Evolutionary conservation across 2,797 vertebrate genomes (phyloP).

Genomic region (Iguana delicatissima): DNA sequence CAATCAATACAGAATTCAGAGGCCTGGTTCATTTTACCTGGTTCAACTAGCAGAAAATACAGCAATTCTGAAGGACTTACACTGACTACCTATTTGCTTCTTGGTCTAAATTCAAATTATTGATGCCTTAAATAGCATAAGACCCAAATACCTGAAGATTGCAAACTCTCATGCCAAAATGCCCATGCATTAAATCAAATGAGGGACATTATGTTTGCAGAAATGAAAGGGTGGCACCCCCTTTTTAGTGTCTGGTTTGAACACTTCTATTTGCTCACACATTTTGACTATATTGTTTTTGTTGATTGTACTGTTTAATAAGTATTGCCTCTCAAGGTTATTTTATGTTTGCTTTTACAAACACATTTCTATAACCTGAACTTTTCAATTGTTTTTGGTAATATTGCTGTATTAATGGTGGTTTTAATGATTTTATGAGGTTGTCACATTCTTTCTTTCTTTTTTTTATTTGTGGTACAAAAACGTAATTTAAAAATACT

Average conservation of each 20-base stretch:
- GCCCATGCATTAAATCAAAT: not conserved
- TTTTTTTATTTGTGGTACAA: no score
- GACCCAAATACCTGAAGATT: not conserved
- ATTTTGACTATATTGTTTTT: not conserved
- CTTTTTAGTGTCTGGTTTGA: not conserved
- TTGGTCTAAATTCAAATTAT: not conserved
- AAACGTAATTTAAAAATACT: no score
- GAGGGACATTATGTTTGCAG: not conserved
- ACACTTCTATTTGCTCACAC: not conserved
- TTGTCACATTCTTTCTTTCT: no score
- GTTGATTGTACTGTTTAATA: not conserved
- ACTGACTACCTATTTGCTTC: not conserved
- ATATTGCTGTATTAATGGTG: no score
- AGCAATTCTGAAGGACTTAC: no score
- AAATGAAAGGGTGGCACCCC: not conserved
- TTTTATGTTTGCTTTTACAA: not conserved
- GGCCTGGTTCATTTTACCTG: no score
- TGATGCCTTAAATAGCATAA: not conserved
- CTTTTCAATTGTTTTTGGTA: no score
- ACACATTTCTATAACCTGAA: no score
- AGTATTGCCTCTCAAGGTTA: no score
- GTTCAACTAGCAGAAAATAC: no score
- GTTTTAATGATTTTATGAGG: no score
- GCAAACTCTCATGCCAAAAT: not conserved
- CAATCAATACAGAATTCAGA: no score